Conservation (phyloP, 2,797 vertebrate species). For the Helicolenus hilgendorfi region DNA sequence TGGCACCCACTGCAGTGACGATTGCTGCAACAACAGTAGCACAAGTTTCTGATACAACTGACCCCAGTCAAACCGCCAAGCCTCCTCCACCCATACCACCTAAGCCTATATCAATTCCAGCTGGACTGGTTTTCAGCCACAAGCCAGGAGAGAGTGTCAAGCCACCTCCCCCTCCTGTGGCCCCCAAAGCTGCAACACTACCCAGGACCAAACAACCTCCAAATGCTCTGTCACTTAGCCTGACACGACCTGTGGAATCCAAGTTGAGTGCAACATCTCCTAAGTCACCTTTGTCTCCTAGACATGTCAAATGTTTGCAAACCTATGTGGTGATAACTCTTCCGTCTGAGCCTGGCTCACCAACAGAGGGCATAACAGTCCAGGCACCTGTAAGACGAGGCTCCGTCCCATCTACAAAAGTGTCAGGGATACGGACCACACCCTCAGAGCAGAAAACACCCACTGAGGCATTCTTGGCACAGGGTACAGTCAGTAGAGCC, state of each 20-base stretch:
- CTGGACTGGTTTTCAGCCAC: constrained; percentile 95
- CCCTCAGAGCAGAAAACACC: constrained; percentile 85
- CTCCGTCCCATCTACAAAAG: constrained; percentile 85
- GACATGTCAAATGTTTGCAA: constrained; percentile 94
- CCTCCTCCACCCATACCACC: constrained; percentile 96
- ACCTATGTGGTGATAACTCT: constrained; percentile 99
- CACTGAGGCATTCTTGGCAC: constrained; percentile 68
- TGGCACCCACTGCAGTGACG: constrained; percentile 60
- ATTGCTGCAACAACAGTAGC: constrained; percentile 51
- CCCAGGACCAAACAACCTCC: constrained; percentile 92
- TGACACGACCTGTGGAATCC: constrained; percentile 92
- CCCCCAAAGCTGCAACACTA: constrained; percentile 88
- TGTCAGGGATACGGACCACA: constrained; percentile 83
- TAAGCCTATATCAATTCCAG: constrained; percentile 95
- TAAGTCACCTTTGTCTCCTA: constrained; percentile 96
- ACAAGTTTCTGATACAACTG: constrained; percentile 68
- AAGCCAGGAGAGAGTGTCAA: constrained; percentile 93
- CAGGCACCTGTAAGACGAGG: constrained; percentile 87
- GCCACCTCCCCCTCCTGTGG: constrained; percentile 89
- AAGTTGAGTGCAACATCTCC: constrained; percentile 92
- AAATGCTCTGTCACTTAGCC: constrained; percentile 93
- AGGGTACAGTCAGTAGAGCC: constrained; percentile 71
- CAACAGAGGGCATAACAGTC: constrained; percentile 89
- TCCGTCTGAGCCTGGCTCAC: constrained; percentile 97
- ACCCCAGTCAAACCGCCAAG: constrained; percentile 83